Percentiles rank a stretch among this genome's conserved stretches.
Conservation (phyloP, 2,797 vertebrate genomes). For the Salarias fasciatus region DNA sequence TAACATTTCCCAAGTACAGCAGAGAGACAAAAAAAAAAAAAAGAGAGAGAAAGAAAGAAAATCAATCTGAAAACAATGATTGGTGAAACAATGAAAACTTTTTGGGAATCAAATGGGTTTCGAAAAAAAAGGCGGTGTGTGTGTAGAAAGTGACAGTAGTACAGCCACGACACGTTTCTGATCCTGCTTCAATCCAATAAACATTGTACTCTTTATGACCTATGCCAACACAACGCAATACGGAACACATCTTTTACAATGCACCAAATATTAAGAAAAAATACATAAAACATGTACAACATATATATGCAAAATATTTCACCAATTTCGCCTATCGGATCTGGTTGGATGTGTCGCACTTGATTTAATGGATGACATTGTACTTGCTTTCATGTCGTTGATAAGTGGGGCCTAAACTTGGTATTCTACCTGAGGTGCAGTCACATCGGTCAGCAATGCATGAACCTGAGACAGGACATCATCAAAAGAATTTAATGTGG, state of each 20-base stretch:
- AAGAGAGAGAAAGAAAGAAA: constrained; percentile 36
- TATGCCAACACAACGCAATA: constrained; percentile 97
- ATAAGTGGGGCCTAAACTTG: constrained; percentile 89
- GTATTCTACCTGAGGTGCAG: constrained; percentile 99
- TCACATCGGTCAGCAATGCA: constrained; percentile 88
- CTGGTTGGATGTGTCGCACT: constrained; percentile 62
- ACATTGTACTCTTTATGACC: constrained; percentile 77
- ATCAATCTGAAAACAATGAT: constrained; percentile 90
- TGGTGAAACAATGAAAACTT: constrained; percentile 84
- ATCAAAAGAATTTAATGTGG: constrained; percentile 69
- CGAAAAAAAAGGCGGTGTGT: constrained; percentile 76
- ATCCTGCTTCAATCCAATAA: constrained; percentile 86
- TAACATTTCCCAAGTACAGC: constrained; percentile 97
- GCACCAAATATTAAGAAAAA: constrained; percentile 93
- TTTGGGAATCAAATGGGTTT: constrained; percentile 84
- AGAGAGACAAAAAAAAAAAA: constrained; percentile 83
- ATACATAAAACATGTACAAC: constrained; percentile 96
- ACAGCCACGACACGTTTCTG: constrained; percentile 85
- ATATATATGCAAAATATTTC: constrained; percentile 89
- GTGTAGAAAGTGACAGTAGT: constrained; percentile 63
- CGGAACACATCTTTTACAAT: constrained; percentile 96
- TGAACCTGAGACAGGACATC: constrained; percentile 95
- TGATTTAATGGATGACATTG: constrained; percentile 63
- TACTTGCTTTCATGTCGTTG: constrained; percentile 70
- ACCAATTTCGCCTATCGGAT: constrained; percentile 75